Percentiles rank a stretch among this genome's conserved stretches.
Evolutionary conservation across 2,888 invertebrate genomes (phyloP).

Genomic region (Melipona beecheii): DNA sequence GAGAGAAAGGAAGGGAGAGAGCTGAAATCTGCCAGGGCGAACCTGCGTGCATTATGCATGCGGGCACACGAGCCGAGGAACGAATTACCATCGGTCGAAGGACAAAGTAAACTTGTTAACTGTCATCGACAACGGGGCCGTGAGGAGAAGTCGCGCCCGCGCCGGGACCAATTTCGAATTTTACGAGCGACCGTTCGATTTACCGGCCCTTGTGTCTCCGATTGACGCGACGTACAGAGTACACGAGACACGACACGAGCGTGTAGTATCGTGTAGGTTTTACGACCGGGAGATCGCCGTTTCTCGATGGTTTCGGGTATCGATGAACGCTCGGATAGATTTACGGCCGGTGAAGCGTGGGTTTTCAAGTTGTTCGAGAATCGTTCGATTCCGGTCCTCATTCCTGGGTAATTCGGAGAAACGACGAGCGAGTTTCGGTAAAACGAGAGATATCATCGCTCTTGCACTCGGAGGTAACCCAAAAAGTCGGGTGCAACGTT

Average conservation of each 20-base stretch:
- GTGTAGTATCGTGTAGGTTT: neutral
- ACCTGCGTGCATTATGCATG: constrained; percentile 47
- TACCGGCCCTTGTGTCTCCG: neutral
- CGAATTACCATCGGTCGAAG: constrained; percentile 50
- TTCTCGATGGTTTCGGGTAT: neutral
- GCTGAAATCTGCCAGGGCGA: neutral
- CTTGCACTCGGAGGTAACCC: too few species aligned
- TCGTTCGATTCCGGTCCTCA: neutral
- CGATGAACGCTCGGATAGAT: neutral
- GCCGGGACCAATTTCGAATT: constrained; percentile 41
- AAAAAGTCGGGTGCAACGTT: too few species aligned
- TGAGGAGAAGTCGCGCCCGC: constrained; percentile 7
- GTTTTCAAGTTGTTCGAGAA: neutral
- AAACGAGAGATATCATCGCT: neutral
- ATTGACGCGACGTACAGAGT: neutral
- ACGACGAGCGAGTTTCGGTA: neutral
- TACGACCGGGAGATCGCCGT: neutral
- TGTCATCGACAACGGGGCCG: constrained; percentile 34
- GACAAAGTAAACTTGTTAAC: constrained; percentile 37
- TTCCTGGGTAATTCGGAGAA: neutral
- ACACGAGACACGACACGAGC: neutral
- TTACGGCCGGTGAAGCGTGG: neutral
- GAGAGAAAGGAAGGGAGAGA: too few species aligned
- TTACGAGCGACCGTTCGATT: constrained; percentile 41
- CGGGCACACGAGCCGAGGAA: constrained; percentile 16